Conservation (phyloP, 2,113 vertebrate species). For the Nipponia nippon region DNA sequence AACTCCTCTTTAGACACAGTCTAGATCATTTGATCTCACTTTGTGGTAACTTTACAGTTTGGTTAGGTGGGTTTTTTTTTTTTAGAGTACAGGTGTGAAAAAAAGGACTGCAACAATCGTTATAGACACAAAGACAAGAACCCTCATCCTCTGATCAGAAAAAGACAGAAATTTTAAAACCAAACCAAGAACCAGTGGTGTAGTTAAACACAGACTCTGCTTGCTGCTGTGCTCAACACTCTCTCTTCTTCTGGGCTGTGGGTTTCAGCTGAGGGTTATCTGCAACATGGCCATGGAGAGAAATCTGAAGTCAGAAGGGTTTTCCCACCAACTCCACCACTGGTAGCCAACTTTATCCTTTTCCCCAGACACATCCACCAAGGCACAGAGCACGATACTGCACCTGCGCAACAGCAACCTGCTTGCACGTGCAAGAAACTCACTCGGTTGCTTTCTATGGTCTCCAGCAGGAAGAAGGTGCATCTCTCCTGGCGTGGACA, state of each 20-base stretch:
- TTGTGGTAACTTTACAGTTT: not conserved
- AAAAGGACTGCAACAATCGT: not conserved
- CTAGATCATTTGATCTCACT: not conserved
- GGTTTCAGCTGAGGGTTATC: not conserved
- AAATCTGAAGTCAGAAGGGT: not conserved
- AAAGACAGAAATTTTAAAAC: not conserved
- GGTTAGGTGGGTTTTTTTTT: not conserved
- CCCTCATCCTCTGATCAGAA: not conserved
- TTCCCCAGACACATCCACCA: accelerated
- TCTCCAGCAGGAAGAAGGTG: no score
- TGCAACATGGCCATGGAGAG: accelerated
- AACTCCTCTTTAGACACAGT: not conserved
- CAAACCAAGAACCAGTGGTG: not conserved
- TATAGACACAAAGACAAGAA: not conserved
- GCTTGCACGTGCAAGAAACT: not conserved
- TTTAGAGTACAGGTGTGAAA: not conserved
- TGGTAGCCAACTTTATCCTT: not conserved
- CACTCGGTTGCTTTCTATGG: accelerated
- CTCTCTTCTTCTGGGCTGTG: not conserved
- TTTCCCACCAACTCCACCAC: not conserved
- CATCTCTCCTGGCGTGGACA: not conserved
- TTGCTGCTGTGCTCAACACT: not conserved
- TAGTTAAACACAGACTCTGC: not conserved
- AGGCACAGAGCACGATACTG: accelerated
- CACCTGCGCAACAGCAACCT: not conserved